Percentiles rank a stretch among this genome's conserved stretches.
These are phyloP conservation scores for Etheostoma spectabile DNA, from an alignment of 2,113 vertebrate species.

Conservation along the genomic window DNA sequence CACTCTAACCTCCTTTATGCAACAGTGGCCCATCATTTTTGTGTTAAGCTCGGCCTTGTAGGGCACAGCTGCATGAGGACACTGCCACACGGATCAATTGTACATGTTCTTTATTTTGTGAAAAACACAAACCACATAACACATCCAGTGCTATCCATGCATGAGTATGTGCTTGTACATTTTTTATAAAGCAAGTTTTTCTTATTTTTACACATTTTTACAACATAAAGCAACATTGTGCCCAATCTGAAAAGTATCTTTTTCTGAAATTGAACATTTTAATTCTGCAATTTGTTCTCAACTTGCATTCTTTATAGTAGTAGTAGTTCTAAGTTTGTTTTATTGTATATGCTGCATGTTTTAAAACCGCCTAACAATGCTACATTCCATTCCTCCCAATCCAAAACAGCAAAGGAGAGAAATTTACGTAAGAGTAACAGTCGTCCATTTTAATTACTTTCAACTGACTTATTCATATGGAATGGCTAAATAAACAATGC, in stretches of 20 bases:
- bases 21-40: slow-evolving; percentile 12
- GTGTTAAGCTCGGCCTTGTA: slow-evolving; percentile 8
- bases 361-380: too few relatives aligned
- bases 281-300: neutral
- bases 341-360: too few relatives aligned
- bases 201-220: neutral
- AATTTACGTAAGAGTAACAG: neutral
- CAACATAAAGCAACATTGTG: neutral
- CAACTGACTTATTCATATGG: neutral
- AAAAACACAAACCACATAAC: neutral
- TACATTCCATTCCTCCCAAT: too few relatives aligned
- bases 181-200: slow-evolving; percentile 14
- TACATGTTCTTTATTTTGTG: slow-evolving; percentile 12
- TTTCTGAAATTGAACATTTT: neutral
- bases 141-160: neutral
- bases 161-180: neutral
- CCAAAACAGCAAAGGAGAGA: neutral
- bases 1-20: neutral
- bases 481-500: neutral
- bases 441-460: neutral
- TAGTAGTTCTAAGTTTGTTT: too few relatives aligned
- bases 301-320: neutral
- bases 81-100: neutral
- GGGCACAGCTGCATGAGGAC: neutral
- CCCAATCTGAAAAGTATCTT: neutral